Evolutionary conservation across 2,113 vertebrate genomes (phyloP).

Genomic region (Cebidichthys violaceus): DNA sequence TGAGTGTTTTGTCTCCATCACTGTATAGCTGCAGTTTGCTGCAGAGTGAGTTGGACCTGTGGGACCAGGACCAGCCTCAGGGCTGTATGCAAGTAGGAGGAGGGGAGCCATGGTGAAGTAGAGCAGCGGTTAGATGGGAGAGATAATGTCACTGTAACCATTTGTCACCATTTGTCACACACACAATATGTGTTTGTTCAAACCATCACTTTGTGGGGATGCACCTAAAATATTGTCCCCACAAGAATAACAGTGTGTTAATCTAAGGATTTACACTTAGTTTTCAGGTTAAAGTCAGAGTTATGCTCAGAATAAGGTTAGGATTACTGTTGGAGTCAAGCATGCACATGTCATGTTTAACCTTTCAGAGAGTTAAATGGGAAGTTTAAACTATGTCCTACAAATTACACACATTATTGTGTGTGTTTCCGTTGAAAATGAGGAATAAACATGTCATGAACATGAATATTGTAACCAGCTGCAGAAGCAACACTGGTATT

Average conservation of each 20-base stretch:
- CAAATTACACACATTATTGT: background rate
- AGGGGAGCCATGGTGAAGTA: conserved; percentile 33
- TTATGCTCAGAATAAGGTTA: background rate
- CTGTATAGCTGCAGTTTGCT: conserved; percentile 67
- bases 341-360: background rate
- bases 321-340: background rate
- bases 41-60: conserved; percentile 70
- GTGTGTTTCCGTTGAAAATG: background rate
- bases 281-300: background rate
- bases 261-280: background rate
- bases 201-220: background rate
- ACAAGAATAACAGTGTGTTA: background rate
- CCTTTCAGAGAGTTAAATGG: background rate
- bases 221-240: background rate
- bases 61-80: conserved; percentile 57
- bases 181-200: conserved; percentile 9
- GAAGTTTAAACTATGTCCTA: conserved; percentile 2
- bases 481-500: background rate
- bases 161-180: too few species aligned
- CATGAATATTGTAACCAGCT: background rate
- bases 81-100: conserved; percentile 51
- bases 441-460: background rate
- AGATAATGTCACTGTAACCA: conserved; percentile 12
- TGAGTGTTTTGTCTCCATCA: conserved; percentile 62
- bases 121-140: conserved; percentile 32